These are phyloP conservation scores for Daboia siamensis DNA, from an alignment of 2,113 vertebrate species.

Conservation along the genomic window DNA sequence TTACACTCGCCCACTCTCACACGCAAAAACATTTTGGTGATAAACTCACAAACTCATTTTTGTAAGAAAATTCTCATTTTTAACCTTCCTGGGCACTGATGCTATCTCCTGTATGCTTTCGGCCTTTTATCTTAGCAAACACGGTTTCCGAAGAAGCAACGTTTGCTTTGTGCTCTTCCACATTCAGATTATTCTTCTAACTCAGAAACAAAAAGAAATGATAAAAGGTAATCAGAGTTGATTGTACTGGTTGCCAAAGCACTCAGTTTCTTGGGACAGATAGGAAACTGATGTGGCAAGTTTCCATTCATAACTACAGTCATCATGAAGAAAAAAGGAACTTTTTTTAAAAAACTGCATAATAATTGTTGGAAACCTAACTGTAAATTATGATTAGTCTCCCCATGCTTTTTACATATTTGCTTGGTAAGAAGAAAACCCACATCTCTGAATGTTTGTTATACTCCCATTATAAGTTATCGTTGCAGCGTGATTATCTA, in stretches of 20 bases:
- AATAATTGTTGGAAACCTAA: neutral
- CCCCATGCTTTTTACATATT: neutral
- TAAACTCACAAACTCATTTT: neutral
- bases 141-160: neutral
- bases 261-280: neutral
- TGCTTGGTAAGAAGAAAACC: neutral
- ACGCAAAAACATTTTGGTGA: neutral
- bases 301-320: neutral
- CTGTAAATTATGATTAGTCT: neutral
- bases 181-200: neutral
- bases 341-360: neutral
- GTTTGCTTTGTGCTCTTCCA: accelerated
- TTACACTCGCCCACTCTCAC: neutral
- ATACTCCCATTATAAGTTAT: slow-evolving; percentile 1
- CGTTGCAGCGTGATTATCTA: slow-evolving; percentile 26
- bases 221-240: slow-evolving; percentile 3
- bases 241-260: neutral
- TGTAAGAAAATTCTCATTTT: neutral
- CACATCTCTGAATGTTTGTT: neutral
- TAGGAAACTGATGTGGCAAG: slow-evolving; percentile 3
- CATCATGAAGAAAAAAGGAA: neutral
- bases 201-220: neutral
- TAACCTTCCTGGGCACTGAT: neutral
- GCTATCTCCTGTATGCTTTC: neutral
- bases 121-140: neutral